These are phyloP conservation scores for Bagarius yarrelli DNA, from an alignment of 2,113 vertebrate genomes.

Conservation along the genomic window DNA sequence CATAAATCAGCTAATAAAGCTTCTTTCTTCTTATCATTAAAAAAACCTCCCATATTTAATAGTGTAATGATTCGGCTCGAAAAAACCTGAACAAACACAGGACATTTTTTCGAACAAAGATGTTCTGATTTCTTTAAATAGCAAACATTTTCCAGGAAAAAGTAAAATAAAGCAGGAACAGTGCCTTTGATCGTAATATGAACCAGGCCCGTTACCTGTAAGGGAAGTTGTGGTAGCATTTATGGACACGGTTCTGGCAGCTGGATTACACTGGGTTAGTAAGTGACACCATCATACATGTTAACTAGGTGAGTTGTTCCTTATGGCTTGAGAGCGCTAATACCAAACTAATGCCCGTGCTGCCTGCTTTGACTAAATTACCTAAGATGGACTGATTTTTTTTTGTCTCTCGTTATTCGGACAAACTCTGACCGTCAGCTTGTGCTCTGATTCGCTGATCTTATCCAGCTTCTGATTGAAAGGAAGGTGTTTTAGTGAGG, in stretches of 20 bases:
- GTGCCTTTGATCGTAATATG: slow-evolving; percentile 71
- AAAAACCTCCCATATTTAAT: background rate
- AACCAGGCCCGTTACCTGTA: slow-evolving; percentile 68
- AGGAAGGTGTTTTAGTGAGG: slow-evolving; percentile 48
- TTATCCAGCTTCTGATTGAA: slow-evolving; percentile 69
- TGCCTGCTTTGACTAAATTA: slow-evolving; percentile 66
- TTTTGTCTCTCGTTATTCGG: slow-evolving; percentile 59
- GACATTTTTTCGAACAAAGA: background rate
- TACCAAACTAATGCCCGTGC: slow-evolving; percentile 56
- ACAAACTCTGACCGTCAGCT: slow-evolving; percentile 70
- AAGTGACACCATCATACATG: slow-evolving; percentile 64
- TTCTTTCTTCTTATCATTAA: background rate
- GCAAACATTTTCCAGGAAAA: background rate
- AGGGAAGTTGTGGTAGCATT: slow-evolving; percentile 51
- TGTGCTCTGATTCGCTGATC: slow-evolving; percentile 68
- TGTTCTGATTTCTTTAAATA: slow-evolving; percentile 68
- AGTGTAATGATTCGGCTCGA: background rate
- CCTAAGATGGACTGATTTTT: slow-evolving; percentile 60
- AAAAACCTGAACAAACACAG: background rate
- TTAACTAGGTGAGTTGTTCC: slow-evolving; percentile 63
- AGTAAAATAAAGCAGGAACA: slow-evolving; percentile 53
- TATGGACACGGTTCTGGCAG: slow-evolving; percentile 55
- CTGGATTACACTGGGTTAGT: slow-evolving; percentile 66
- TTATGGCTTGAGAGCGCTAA: slow-evolving; percentile 62
- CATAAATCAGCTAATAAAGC: no score